Evolutionary conservation across 2,888 invertebrate species (phyloP).

Genomic region (Lithophane socia): DNA sequence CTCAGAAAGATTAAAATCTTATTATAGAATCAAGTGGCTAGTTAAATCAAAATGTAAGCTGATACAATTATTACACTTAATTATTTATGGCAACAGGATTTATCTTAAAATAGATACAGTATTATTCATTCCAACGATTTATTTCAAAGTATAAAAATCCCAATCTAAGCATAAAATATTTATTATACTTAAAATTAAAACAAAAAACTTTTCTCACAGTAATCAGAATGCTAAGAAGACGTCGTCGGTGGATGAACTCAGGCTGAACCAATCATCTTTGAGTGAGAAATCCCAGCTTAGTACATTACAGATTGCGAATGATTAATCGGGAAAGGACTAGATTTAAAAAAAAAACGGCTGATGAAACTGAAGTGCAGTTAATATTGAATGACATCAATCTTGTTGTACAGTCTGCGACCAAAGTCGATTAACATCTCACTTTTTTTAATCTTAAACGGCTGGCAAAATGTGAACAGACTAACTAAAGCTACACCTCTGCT

Average conservation of each 20-base stretch:
- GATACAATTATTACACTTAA: neutral
- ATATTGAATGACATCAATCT: neutral
- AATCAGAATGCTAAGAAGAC: constrained; percentile 23
- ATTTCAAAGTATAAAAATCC: neutral
- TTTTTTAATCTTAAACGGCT: too few species aligned
- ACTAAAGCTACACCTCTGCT: neutral
- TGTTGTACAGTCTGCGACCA: too few species aligned
- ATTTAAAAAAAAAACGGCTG: constrained; percentile 1
- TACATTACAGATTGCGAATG: constrained; percentile 25
- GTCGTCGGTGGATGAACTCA: constrained; percentile 10
- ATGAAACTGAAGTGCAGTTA: neutral
- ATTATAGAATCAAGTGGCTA: too few species aligned
- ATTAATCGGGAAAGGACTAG: constrained; percentile 43
- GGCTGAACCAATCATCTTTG: constrained; percentile 33
- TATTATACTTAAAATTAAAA: constrained; percentile 1
- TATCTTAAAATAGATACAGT: neutral
- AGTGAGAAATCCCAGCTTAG: constrained; percentile 40
- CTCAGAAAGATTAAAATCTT: neutral
- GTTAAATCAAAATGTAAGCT: neutral
- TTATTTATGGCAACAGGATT: too few species aligned
- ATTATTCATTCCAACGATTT: neutral
- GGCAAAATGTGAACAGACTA: neutral
- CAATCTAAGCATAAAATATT: too few species aligned
- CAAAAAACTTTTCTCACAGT: constrained; percentile 1
- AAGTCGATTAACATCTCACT: neutral